Evolutionary conservation across 2,797 vertebrate genomes (phyloP).

Genomic region (Cryptoprocta ferox): DNA sequence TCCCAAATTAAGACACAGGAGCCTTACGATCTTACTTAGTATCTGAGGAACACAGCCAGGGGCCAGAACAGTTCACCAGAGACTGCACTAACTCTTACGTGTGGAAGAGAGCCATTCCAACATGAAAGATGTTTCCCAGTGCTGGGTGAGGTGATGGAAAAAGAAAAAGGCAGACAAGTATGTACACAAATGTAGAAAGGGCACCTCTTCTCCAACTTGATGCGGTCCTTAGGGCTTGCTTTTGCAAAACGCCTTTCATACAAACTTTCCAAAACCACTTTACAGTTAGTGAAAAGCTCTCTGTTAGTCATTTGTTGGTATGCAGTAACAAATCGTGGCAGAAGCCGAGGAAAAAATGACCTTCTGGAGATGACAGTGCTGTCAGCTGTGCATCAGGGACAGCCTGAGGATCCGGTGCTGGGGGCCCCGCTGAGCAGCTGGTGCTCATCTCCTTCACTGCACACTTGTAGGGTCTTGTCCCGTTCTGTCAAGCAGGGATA

Average conservation of each 20-base stretch:
- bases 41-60: constrained; percentile 40
- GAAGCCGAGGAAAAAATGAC: background rate
- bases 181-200: constrained; percentile 25
- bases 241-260: constrained; percentile 53
- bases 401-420: background rate
- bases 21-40: background rate
- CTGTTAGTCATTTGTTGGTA: background rate
- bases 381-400: background rate
- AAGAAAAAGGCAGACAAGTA: constrained; percentile 57
- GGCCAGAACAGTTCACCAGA: constrained; percentile 35
- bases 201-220: constrained; percentile 8
- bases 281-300: constrained; percentile 49
- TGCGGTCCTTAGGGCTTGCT: background rate
- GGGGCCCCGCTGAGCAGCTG: background rate
- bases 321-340: background rate
- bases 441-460: background rate
- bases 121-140: constrained; percentile 57
- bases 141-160: constrained; percentile 67
- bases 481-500: background rate
- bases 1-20: constrained; percentile 10
- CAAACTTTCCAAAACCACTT: constrained; percentile 59
- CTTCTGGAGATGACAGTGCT: background rate
- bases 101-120: constrained; percentile 49
- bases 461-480: background rate
- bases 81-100: background rate